Evolutionary conservation across 2,113 vertebrate species (phyloP).

Genomic region (Xenopus borealis): DNA sequence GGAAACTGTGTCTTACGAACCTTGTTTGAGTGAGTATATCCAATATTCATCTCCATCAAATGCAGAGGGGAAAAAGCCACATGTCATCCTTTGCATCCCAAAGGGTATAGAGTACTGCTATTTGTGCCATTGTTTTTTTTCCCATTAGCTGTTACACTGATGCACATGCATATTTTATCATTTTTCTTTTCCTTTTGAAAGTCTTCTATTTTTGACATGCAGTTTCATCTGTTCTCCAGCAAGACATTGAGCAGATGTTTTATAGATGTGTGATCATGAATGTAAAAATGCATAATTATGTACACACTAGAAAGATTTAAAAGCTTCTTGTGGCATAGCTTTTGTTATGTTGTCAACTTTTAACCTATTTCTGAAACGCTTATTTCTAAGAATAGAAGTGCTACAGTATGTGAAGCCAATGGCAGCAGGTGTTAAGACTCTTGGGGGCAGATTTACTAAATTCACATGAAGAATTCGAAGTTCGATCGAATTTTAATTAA

Average conservation of each 20-base stretch:
- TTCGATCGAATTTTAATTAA: no score
- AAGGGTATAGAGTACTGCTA: no score
- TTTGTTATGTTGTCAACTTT: not conserved
- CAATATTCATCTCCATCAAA: no score
- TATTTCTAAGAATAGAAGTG: slow-evolving; percentile 12
- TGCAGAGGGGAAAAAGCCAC: no score
- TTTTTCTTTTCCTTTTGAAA: not conserved
- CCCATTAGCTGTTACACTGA: not conserved
- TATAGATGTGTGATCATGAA: slow-evolving; percentile 1
- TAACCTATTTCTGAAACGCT: slow-evolving; percentile 2
- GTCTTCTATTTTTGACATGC: not conserved
- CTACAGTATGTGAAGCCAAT: not conserved
- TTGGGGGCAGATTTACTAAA: no score
- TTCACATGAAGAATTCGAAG: no score
- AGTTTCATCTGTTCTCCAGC: not conserved
- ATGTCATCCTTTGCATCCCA: no score
- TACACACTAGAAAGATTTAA: not conserved
- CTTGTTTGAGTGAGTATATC: no score
- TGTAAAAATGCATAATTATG: slow-evolving; percentile 3
- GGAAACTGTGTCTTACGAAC: no score
- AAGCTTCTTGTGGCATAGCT: not conserved
- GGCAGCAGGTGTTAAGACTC: no score
- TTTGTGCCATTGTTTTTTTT: no score
- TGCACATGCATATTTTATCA: not conserved
- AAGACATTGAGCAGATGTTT: not conserved